A percentile compares a stretch with the other conserved stretches of the same genome.
Conservation (phyloP, 1,140 invertebrate species). For the Geopemphigus sp. region DNA sequence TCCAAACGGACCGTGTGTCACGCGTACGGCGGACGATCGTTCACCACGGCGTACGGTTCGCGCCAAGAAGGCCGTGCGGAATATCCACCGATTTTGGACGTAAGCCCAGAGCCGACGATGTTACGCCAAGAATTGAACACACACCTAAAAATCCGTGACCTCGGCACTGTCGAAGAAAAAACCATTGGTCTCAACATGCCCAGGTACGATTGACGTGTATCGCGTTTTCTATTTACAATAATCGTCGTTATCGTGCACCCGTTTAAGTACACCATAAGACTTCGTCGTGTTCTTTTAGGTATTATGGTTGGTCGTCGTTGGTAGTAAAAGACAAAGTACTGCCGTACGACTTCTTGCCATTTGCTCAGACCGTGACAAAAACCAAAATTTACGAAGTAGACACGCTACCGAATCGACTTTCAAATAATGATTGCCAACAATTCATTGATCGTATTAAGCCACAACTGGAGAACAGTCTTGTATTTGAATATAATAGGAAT, state of each 20-base stretch:
- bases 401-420: constrained; percentile 57
- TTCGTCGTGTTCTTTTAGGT: constrained; percentile 75
- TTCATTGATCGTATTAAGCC: constrained; percentile 48
- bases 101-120: not conserved
- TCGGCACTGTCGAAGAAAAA: constrained; percentile 50
- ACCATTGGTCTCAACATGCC: constrained; percentile 47
- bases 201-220: not conserved
- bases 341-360: constrained; percentile 67
- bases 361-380: constrained; percentile 70
- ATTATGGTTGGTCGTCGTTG: constrained; percentile 71
- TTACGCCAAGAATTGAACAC: not conserved
- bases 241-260: not conserved
- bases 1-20: not conserved
- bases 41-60: not conserved
- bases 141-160: constrained; percentile 49
- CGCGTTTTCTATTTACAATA: not conserved
- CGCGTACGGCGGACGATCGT: not conserved
- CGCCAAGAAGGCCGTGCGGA: constrained; percentile 4
- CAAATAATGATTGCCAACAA: constrained; percentile 48
- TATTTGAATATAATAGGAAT: constrained; percentile 48
- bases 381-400: constrained; percentile 63
- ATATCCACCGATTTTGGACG: constrained; percentile 5
- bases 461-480: constrained; percentile 50
- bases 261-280: not conserved
- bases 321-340: constrained; percentile 62